Evolutionary conservation across 2,113 vertebrate genomes (phyloP).

Genomic region (Zapornia atra): DNA sequence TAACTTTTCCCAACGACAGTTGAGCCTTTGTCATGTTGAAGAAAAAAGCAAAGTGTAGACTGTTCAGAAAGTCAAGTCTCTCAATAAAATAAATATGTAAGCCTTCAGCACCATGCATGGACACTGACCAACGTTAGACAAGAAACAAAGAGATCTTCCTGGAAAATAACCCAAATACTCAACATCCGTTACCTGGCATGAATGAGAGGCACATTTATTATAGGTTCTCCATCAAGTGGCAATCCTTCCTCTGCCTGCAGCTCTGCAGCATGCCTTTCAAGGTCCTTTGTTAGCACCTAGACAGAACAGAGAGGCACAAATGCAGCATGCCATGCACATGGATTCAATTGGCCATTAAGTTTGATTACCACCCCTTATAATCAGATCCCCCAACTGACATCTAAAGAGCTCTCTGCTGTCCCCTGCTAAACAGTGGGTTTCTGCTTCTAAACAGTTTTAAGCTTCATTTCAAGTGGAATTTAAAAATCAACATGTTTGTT

Average conservation of each 20-base stretch:
- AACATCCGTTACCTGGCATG: conserved; percentile 82
- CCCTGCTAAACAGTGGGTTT: background rate
- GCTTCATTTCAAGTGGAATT: background rate
- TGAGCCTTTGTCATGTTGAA: accelerated
- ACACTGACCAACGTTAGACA: background rate
- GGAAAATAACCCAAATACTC: background rate
- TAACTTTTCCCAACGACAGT: background rate
- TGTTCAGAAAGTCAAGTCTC: background rate
- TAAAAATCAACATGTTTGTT: background rate
- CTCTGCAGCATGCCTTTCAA: conserved; percentile 90
- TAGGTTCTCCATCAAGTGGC: conserved; percentile 77
- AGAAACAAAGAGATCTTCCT: background rate
- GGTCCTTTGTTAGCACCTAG: conserved; percentile 91
- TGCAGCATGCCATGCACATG: background rate
- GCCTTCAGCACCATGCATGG: background rate
- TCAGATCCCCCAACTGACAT: background rate
- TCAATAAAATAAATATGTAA: background rate
- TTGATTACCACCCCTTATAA: no score
- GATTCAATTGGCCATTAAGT: background rate
- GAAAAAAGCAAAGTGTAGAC: background rate
- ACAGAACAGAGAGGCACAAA: background rate
- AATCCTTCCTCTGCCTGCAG: conserved; percentile 88
- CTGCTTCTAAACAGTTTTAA: background rate
- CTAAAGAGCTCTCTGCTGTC: background rate
- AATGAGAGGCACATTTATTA: conserved; percentile 91